Conservation (phyloP, 2,797 vertebrate species). For the Lagocephalus sceleratus region DNA sequence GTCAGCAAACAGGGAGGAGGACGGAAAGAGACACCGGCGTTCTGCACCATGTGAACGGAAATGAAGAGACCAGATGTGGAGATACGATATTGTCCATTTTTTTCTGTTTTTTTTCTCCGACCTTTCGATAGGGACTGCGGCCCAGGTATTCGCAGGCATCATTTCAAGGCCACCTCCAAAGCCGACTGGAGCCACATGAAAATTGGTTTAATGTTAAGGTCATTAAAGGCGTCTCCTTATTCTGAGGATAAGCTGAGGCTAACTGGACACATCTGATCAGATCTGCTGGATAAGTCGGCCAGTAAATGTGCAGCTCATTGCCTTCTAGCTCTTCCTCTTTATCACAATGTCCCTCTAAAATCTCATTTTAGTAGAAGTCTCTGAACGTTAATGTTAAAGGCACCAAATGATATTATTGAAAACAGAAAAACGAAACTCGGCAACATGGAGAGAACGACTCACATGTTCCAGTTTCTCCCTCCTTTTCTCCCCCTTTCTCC, state of each 20-base stretch:
- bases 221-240: slow-evolving; percentile 64
- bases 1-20: slow-evolving; percentile 19
- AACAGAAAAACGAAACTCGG: background rate
- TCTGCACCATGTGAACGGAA: slow-evolving; percentile 4
- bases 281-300: slow-evolving; percentile 58
- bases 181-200: slow-evolving; percentile 23
- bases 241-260: slow-evolving; percentile 62
- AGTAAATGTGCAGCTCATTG: slow-evolving; percentile 37
- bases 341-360: too few species aligned
- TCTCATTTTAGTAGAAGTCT: too few species aligned
- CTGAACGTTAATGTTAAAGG: too few species aligned
- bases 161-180: background rate
- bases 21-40: slow-evolving; percentile 6
- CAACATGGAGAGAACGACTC: too few species aligned
- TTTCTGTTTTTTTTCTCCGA: too few species aligned
- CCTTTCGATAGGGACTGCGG: background rate
- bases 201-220: slow-evolving; percentile 61
- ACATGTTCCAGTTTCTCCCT: too few species aligned
- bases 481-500: too few species aligned
- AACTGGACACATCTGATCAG: slow-evolving; percentile 66
- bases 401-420: background rate
- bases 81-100: too few species aligned
- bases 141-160: background rate
- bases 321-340: slow-evolving; percentile 39
- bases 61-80: background rate